phyloP scores from a whole-genome alignment of 2,113 vertebrate genomes.

The Callopanchax toddi region DNA sequence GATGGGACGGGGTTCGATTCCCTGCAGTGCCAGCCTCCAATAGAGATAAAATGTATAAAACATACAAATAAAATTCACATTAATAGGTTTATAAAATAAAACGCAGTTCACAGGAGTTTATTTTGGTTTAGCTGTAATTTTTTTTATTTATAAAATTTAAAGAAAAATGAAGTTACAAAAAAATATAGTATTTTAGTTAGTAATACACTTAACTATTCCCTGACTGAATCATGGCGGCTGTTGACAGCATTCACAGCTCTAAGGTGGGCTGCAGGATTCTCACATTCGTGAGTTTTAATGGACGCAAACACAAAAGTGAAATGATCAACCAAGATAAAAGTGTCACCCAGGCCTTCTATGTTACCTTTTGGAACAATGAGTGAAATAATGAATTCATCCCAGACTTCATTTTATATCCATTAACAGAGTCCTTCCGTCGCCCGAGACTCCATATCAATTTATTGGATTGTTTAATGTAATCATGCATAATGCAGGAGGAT shows the following conservation, averaged over 20 bases:
- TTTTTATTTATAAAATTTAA: too few species aligned
- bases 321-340: slow-evolving; percentile 29
- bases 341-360: slow-evolving; percentile 42
- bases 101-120: too few species aligned
- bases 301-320: slow-evolving; percentile 23
- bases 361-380: slow-evolving; percentile 63
- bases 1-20: too few species aligned
- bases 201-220: too few species aligned
- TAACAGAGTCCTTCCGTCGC: slow-evolving; percentile 71
- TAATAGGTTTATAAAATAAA: too few species aligned
- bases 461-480: slow-evolving; percentile 83
- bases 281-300: slow-evolving; percentile 7
- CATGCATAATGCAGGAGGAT: slow-evolving; percentile 81
- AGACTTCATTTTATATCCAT: slow-evolving; percentile 79
- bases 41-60: too few species aligned
- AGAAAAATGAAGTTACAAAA: too few species aligned
- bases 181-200: too few species aligned
- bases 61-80: too few species aligned
- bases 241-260: slow-evolving; percentile 3
- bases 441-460: slow-evolving; percentile 77
- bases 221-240: not conserved
- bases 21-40: too few species aligned
- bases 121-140: too few species aligned
- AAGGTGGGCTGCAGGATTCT: not conserved
- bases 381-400: slow-evolving; percentile 70